Percentiles rank a stretch among this genome's conserved stretches.
These are phyloP conservation scores for Argya squamiceps DNA, from an alignment of 2,797 vertebrate species.

Conservation along the genomic window DNA sequence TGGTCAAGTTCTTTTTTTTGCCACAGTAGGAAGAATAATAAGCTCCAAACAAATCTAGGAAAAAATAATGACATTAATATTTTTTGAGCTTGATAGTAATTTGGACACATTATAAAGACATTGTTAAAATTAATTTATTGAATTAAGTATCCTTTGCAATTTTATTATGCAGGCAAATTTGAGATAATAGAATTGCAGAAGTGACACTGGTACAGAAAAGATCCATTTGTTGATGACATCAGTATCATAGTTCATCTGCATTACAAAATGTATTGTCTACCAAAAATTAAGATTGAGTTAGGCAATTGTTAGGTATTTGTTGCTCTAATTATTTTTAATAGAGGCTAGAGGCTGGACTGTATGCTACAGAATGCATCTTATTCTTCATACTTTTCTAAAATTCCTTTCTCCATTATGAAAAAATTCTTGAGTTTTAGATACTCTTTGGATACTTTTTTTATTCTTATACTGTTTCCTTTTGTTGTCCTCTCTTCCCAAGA, in stretches of 20 bases:
- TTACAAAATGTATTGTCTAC: neutral
- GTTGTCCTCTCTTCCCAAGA: neutral
- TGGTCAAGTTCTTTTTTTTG: neutral
- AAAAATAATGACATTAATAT: neutral
- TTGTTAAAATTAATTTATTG: neutral
- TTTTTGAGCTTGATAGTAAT: neutral
- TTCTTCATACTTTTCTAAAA: neutral
- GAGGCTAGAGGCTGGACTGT: neutral
- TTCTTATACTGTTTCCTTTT: neutral
- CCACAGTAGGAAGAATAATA: neutral
- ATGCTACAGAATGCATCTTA: neutral
- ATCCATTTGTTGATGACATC: neutral
- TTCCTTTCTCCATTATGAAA: neutral
- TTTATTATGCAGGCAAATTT: neutral
- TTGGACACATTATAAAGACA: neutral
- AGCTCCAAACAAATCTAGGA: fast-evolving
- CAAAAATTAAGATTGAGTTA: neutral
- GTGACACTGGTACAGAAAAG: neutral
- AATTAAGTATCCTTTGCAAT: neutral
- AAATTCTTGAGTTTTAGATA: neutral
- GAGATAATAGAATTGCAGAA: neutral
- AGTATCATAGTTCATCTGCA: neutral
- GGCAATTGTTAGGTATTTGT: neutral
- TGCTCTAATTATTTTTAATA: neutral
- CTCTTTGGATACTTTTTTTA: neutral